Evolutionary conservation across 1,140 invertebrate species (phyloP).

Genomic region (Tyrophagus putrescentiae): DNA sequence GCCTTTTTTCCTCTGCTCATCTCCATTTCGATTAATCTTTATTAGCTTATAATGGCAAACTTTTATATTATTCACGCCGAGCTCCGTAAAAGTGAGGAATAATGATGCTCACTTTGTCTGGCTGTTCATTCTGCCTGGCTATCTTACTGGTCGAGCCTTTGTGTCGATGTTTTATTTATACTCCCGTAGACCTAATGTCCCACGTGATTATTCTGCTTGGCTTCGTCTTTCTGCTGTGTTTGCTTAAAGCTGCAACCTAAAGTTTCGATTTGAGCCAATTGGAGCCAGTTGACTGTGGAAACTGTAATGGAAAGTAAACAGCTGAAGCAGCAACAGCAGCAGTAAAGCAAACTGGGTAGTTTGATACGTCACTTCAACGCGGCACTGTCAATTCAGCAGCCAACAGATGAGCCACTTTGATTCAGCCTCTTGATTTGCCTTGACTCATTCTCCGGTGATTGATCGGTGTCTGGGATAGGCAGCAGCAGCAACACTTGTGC

Average conservation of each 20-base stretch:
- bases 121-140: neutral
- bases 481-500: neutral
- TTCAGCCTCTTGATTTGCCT: too few relatives aligned
- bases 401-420: conserved; percentile 5
- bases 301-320: conserved; percentile 10
- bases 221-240: neutral
- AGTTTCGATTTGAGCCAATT: too few relatives aligned
- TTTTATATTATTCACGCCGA: neutral
- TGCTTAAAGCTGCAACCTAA: neutral
- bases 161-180: neutral
- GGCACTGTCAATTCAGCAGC: neutral
- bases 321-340: too few relatives aligned
- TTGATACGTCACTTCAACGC: too few relatives aligned
- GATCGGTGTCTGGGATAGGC: conserved; percentile 11
- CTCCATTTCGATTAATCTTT: conserved; percentile 10
- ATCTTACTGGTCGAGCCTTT: too few relatives aligned
- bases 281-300: too few relatives aligned
- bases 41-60: conserved; percentile 8
- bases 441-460: conserved; percentile 7
- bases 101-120: neutral
- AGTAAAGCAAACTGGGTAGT: too few relatives aligned
- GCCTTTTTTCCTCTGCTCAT: neutral
- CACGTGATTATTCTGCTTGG: neutral
- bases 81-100: neutral
- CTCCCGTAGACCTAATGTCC: neutral